These are phyloP conservation scores for Sarcophaga bullata DNA, from an alignment of 1,140 invertebrate species.

Conservation along the genomic window DNA sequence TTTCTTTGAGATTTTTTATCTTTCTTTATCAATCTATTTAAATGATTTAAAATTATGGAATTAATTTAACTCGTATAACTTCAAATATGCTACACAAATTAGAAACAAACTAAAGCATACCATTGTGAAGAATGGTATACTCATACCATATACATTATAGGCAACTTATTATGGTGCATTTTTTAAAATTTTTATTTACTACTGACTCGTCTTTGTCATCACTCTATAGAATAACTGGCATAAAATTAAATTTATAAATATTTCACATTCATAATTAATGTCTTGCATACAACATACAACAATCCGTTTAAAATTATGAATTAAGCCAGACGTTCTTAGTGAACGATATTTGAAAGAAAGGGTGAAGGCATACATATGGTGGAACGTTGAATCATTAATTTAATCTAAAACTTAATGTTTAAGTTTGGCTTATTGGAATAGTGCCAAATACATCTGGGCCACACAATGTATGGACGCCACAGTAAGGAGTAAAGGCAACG, in stretches of 20 bases:
- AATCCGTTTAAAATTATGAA: background rate
- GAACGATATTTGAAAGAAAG: background rate
- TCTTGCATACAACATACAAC: background rate
- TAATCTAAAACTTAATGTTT: slow-evolving; percentile 47
- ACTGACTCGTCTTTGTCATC: too few species aligned
- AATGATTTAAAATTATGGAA: too few species aligned
- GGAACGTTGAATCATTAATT: slow-evolving; percentile 45
- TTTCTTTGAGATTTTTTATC: too few species aligned
- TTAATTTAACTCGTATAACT: too few species aligned
- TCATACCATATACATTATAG: too few species aligned
- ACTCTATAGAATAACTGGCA: slow-evolving; percentile 25
- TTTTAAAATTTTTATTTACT: too few species aligned
- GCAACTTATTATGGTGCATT: too few species aligned
- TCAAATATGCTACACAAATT: too few species aligned
- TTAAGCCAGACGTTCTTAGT: background rate
- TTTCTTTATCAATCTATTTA: too few species aligned
- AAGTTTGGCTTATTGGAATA: slow-evolving; percentile 46
- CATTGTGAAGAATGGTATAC: too few species aligned
- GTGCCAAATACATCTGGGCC: slow-evolving; percentile 44
- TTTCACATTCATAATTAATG: background rate
- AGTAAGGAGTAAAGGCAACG: background rate
- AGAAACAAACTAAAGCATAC: too few species aligned
- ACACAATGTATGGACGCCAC: background rate
- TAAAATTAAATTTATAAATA: slow-evolving; percentile 9
- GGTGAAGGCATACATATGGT: background rate